Percentiles rank a stretch among this genome's conserved stretches.
phyloP scores from a whole-genome alignment of 2,797 vertebrate genomes.

The Discoglossus pictus region DNA sequence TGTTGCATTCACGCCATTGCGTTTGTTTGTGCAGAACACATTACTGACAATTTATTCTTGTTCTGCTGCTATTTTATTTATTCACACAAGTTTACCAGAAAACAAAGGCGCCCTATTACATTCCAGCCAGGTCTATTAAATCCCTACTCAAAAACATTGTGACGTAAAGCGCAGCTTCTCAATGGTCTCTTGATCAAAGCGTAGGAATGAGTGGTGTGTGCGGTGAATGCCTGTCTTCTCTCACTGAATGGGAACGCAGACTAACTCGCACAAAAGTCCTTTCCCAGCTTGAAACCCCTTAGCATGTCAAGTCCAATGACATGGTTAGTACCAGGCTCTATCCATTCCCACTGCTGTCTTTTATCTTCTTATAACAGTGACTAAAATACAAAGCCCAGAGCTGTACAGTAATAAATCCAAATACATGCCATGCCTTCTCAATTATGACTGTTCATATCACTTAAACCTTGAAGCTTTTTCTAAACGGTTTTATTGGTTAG shows the following conservation, averaged over 20 bases:
- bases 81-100: not conserved
- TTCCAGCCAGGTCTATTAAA: conserved; percentile 33
- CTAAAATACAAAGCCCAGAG: conserved; percentile 51
- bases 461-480: not conserved
- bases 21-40: conserved; percentile 15
- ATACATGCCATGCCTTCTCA: not conserved
- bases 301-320: conserved; percentile 54
- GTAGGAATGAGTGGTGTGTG: not conserved
- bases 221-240: conserved; percentile 43
- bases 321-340: conserved; percentile 28
- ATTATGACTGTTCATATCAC: conserved; percentile 2
- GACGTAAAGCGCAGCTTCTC: conserved; percentile 43
- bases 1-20: conserved; percentile 21
- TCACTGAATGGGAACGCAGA: not conserved
- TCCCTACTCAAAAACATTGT: conserved; percentile 36
- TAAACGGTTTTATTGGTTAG: not conserved
- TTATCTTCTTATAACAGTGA: conserved; percentile 45
- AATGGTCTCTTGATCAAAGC: conserved; percentile 44
- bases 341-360: conserved; percentile 43
- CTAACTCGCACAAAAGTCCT: not conserved
- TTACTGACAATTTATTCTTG: no score
- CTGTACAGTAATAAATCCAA: conserved; percentile 39
- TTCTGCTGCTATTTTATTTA: not conserved
- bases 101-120: conserved; percentile 8
- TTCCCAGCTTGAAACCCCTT: conserved; percentile 48